phyloP scores from a whole-genome alignment of 2,113 vertebrate species.

The Anguilla rostrata region DNA sequence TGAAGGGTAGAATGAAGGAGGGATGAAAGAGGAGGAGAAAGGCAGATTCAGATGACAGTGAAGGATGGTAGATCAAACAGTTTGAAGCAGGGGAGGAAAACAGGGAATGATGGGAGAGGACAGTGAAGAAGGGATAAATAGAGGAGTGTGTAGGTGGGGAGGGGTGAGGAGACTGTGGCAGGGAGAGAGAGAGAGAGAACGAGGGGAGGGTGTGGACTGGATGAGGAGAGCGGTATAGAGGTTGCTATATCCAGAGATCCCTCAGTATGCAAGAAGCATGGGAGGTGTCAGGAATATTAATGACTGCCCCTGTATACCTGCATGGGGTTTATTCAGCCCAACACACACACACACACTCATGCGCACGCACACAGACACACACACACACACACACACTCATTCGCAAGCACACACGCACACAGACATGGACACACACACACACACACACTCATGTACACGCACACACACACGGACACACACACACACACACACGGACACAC shows the following conservation, averaged over 20 bases:
- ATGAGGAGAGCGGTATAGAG: conserved; percentile 31
- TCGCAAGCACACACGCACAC: too few relatives aligned
- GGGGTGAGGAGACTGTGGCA: neutral
- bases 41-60: neutral
- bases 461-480: too few relatives aligned
- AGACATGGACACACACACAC: too few relatives aligned
- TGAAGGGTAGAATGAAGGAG: too few relatives aligned
- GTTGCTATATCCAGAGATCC: conserved; percentile 38
- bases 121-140: conserved; percentile 25
- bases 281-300: conserved; percentile 54
- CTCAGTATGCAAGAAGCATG: conserved; percentile 44
- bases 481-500: too few relatives aligned
- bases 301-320: conserved; percentile 45
- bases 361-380: too few relatives aligned
- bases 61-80: neutral
- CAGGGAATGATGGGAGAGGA: conserved; percentile 23
- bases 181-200: conserved; percentile 16
- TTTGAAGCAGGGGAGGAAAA: neutral
- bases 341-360: conserved; percentile 45
- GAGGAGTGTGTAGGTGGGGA: neutral
- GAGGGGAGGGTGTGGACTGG: too few relatives aligned
- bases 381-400: too few relatives aligned
- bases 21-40: conserved; percentile 19
- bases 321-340: conserved; percentile 44
- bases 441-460: too few relatives aligned